Conservation (phyloP, 2,797 vertebrate genomes). For the Siniperca obscura region DNA sequence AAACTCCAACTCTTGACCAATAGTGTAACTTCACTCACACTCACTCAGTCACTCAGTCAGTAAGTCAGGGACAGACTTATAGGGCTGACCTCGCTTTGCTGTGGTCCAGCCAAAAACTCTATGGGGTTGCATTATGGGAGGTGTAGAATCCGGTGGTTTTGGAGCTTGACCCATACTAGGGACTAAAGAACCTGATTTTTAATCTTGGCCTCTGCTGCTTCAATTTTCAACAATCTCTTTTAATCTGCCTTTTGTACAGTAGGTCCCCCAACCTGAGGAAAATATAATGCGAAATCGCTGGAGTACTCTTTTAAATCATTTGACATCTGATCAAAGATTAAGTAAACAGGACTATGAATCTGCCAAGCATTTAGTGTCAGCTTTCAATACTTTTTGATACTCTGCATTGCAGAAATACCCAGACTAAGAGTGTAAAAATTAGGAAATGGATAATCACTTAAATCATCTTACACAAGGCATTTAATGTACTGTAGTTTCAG, state of each 20-base stretch:
- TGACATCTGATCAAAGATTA: background rate
- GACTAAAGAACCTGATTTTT: background rate
- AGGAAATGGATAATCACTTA: background rate
- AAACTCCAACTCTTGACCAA: no score
- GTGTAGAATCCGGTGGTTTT: no score
- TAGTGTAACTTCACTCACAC: no score
- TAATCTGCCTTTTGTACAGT: background rate
- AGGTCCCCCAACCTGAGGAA: background rate
- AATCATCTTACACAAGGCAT: background rate
- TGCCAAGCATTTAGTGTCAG: background rate
- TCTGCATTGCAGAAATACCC: no score
- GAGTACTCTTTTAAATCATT: background rate
- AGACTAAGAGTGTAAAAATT: background rate
- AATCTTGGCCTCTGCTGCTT: background rate
- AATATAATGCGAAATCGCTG: background rate
- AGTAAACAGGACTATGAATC: background rate
- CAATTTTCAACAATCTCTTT: background rate
- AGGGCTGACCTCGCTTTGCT: no score
- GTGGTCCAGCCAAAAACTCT: background rate
- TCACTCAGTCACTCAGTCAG: no score
- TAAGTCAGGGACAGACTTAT: no score
- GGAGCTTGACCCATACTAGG: background rate
- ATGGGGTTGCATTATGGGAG: background rate
- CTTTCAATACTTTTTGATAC: background rate
- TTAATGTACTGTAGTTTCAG: slow-evolving; percentile 18